A percentile compares a stretch with the other conserved stretches of the same genome.
phyloP scores from a whole-genome alignment of 1,140 invertebrate species.

The Anoplolepis gracilipes region DNA sequence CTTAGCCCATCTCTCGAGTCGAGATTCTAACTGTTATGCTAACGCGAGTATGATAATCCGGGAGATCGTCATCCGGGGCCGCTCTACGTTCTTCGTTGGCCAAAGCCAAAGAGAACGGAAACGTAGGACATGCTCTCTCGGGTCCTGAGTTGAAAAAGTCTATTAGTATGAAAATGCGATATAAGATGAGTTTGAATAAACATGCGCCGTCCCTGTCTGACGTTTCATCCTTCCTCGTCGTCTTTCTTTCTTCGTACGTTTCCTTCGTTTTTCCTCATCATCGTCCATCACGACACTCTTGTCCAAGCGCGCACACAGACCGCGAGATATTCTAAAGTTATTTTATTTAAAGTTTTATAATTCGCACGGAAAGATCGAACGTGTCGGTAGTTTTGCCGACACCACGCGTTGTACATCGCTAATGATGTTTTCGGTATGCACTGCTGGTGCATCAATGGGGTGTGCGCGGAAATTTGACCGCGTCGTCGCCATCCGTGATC shows the following conservation, averaged over 20 bases:
- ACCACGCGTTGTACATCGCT: neutral
- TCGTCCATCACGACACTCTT: constrained; percentile 39
- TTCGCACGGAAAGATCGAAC: constrained; percentile 44
- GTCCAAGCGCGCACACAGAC: constrained; percentile 44
- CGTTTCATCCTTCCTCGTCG: constrained; percentile 33
- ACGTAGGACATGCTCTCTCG: constrained; percentile 27
- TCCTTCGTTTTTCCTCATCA: constrained; percentile 12
- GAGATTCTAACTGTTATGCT: constrained; percentile 58
- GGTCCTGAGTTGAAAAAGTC: constrained; percentile 76
- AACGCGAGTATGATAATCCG: constrained; percentile 57
- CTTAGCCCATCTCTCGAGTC: constrained; percentile 8
- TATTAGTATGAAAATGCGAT: constrained; percentile 81
- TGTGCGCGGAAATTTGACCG: constrained; percentile 2
- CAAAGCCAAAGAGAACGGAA: constrained; percentile 48
- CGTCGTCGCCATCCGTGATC: neutral
- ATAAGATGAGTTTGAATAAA: constrained; percentile 78
- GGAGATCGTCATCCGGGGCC: constrained; percentile 6
- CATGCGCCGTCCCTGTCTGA: constrained; percentile 61
- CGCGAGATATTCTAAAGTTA: constrained; percentile 69
- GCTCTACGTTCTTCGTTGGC: neutral
- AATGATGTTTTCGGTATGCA: neutral
- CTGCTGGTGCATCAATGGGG: neutral
- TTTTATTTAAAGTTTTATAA: constrained; percentile 79
- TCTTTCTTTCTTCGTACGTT: neutral
- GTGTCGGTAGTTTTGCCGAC: constrained; percentile 36